Evolutionary conservation across 2,888 invertebrate genomes (phyloP).

Genomic region (Sipha maydis): DNA sequence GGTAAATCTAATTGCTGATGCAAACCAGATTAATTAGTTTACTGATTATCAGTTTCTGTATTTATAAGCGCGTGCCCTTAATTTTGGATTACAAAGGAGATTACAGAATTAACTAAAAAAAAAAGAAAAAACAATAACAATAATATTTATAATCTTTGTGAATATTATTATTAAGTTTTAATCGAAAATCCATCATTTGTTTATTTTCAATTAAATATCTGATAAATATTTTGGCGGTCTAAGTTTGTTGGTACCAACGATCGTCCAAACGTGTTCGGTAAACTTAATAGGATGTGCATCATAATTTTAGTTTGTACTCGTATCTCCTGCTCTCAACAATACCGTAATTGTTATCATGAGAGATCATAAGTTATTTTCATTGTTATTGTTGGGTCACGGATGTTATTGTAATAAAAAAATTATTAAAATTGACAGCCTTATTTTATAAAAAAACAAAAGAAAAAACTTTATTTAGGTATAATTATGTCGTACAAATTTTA

Average conservation of each 20-base stretch:
- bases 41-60: slow-evolving; percentile 5
- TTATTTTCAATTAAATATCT: slow-evolving; percentile 59
- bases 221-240: slow-evolving; percentile 51
- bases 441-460: too few relatives aligned
- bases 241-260: slow-evolving; percentile 35
- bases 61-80: neutral
- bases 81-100: slow-evolving; percentile 35
- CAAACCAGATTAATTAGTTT: slow-evolving; percentile 17
- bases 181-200: slow-evolving; percentile 58
- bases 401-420: too few relatives aligned
- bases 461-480: too few relatives aligned
- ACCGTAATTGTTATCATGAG: neutral
- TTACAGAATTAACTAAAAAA: slow-evolving; percentile 6
- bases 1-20: neutral
- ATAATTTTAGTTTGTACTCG: neutral
- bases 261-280: slow-evolving; percentile 35
- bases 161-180: slow-evolving; percentile 54
- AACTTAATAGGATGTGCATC: slow-evolving; percentile 26
- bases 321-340: neutral
- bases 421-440: too few relatives aligned
- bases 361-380: neutral
- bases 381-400: neutral
- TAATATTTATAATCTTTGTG: slow-evolving; percentile 30
- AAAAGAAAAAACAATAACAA: slow-evolving; percentile 26
- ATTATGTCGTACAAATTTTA: too few relatives aligned